Percentiles rank a stretch among this genome's conserved stretches.
phyloP scores from a whole-genome alignment of 2,113 vertebrate species.

The Odocoileus virginianus region DNA sequence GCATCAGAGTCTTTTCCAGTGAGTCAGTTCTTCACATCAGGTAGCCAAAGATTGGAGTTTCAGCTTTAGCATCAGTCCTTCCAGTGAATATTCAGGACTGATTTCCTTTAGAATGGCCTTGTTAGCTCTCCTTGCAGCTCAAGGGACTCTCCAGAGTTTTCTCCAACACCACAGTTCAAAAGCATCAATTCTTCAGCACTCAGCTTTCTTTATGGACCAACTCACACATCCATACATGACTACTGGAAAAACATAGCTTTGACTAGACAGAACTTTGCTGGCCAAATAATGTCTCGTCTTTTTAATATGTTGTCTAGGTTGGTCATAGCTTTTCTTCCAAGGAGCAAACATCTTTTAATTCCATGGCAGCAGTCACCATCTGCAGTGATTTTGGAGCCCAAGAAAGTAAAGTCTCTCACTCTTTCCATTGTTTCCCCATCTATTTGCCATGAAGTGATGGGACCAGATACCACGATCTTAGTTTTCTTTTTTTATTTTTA shows the following conservation, averaged over 20 bases:
- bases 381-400: not conserved
- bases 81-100: not conserved
- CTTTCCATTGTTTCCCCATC: not conserved
- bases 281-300: not conserved
- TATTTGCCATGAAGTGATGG: not conserved
- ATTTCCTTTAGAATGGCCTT: not conserved
- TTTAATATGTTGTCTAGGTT: not conserved
- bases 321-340: not conserved
- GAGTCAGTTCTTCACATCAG: not conserved
- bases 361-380: not conserved
- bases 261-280: not conserved
- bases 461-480: not conserved
- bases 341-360: not conserved
- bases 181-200: fast-evolving
- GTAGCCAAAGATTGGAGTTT: not conserved
- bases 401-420: not conserved
- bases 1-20: not conserved
- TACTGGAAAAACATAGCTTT: not conserved
- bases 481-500: not conserved
- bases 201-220: not conserved
- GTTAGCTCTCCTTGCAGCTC: not conserved
- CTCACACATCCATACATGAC: not conserved
- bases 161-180: not conserved
- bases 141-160: not conserved
- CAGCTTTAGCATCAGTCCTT: not conserved